Conservation (phyloP, 2,113 vertebrate genomes). For the Lagenorhynchus albirostris region DNA sequence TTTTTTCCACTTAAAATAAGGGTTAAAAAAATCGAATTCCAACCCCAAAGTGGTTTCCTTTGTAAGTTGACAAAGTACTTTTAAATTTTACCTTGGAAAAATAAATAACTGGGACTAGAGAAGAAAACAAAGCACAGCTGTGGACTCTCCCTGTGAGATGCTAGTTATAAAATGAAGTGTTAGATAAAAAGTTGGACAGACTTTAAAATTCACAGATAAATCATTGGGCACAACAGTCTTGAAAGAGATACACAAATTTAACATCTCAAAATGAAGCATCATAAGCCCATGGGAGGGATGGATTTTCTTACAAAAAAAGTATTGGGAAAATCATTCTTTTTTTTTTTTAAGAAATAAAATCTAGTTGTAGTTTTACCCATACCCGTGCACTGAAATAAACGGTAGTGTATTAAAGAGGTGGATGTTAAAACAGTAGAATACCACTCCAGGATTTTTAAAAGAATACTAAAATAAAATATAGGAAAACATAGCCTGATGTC, state of each 20-base stretch:
- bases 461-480: not conserved
- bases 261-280: not conserved
- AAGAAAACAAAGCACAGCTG: not conserved
- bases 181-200: not conserved
- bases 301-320: not conserved
- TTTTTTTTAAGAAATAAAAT: not conserved
- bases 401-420: not conserved
- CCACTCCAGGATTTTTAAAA: not conserved
- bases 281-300: not conserved
- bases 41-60: not conserved
- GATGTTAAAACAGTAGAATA: not conserved
- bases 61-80: slow-evolving; percentile 5
- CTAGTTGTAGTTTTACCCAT: not conserved
- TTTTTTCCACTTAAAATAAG: not conserved
- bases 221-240: not conserved
- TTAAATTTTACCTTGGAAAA: slow-evolving; percentile 10
- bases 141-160: not conserved
- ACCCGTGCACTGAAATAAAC: not conserved
- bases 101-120: not conserved
- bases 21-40: not conserved
- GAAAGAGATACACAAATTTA: not conserved
- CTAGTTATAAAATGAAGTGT: not conserved
- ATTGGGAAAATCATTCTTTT: not conserved
- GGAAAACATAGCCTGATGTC: not conserved
- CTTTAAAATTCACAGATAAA: not conserved